phyloP scores from a whole-genome alignment of 37 sponge, comb jelly and placozoan species.

The Mnemiopsis leidyi region DNA sequence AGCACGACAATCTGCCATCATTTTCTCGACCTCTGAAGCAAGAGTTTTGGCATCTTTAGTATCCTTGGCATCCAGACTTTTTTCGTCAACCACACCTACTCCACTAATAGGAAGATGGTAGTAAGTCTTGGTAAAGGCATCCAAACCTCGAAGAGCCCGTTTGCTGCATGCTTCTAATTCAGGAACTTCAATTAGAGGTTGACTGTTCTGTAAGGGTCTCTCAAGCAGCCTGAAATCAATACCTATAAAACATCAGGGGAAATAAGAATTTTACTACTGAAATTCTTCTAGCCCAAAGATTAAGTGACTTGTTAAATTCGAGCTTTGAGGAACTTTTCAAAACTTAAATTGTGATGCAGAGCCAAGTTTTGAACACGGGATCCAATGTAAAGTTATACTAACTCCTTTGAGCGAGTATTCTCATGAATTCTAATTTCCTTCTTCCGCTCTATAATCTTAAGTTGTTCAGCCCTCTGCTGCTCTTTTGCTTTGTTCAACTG shows the following conservation, averaged over 20 bases:
- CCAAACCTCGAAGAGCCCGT: background rate
- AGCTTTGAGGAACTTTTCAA: too few relatives aligned
- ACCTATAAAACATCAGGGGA: background rate
- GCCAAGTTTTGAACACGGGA: too few relatives aligned
- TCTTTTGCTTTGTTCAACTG: background rate
- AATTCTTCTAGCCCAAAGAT: too few relatives aligned
- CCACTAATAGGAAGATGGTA: constrained; percentile 4
- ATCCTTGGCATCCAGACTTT: background rate
- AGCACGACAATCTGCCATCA: background rate
- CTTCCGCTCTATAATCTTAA: background rate
- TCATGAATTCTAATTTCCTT: background rate
- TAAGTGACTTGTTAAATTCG: too few relatives aligned
- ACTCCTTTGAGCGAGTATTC: background rate
- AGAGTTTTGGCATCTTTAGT: background rate
- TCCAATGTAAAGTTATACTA: too few relatives aligned
- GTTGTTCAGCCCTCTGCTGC: background rate
- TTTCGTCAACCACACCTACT: constrained; percentile 31
- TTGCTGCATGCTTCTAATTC: background rate
- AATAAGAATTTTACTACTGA: too few relatives aligned
- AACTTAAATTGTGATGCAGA: too few relatives aligned
- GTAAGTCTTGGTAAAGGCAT: constrained; percentile 44
- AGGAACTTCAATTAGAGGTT: background rate
- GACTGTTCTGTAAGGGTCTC: background rate
- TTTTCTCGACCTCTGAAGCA: constrained; percentile 1
- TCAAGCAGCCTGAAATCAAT: background rate